phyloP scores from a whole-genome alignment of 2,797 vertebrate species.

The Fratercula arctica region DNA sequence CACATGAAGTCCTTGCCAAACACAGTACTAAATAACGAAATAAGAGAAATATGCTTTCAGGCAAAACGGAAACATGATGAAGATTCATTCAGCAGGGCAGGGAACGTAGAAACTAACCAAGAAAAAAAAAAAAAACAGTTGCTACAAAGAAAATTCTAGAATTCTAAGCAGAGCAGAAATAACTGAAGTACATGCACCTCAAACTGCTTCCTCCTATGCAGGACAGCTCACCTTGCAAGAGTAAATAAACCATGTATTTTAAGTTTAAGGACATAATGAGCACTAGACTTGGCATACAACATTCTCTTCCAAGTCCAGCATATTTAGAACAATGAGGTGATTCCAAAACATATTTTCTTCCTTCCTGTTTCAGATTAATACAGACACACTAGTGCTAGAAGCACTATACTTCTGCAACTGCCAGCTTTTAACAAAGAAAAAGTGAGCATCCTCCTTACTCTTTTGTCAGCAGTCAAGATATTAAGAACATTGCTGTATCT shows the following conservation, averaged over 20 bases:
- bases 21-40: slow-evolving; percentile 37
- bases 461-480: not conserved
- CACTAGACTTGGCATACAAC: not conserved
- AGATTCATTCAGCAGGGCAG: slow-evolving; percentile 5
- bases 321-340: not conserved
- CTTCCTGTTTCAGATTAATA: not conserved
- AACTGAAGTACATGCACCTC: not conserved
- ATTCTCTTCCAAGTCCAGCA: not conserved
- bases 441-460: not conserved
- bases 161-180: not conserved
- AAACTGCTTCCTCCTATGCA: not conserved
- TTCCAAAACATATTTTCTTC: not conserved
- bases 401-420: not conserved
- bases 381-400: not conserved
- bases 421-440: not conserved
- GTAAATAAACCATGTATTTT: not conserved
- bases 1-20: slow-evolving; percentile 10
- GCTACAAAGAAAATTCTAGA: not conserved
- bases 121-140: not conserved
- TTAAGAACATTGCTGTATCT: not conserved
- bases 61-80: slow-evolving; percentile 14
- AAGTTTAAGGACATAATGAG: not conserved
- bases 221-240: not conserved
- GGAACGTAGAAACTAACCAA: not conserved
- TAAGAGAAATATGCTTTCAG: slow-evolving; percentile 49